These are phyloP conservation scores for Tetragnatha montana DNA, from an alignment of 2,888 invertebrate species.

Conservation along the genomic window DNA sequence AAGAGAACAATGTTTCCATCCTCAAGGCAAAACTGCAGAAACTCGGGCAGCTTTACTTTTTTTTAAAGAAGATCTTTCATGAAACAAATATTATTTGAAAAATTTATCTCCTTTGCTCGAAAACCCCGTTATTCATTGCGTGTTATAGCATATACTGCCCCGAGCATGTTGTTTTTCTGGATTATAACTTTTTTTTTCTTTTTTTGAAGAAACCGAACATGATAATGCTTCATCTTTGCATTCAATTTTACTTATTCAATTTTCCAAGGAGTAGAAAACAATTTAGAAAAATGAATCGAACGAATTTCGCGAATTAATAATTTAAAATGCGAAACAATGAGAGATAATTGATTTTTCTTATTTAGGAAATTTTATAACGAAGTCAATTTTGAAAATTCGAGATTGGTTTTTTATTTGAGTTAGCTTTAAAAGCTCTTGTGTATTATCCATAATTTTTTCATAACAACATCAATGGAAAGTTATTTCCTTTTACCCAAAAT, in stretches of 20 bases:
- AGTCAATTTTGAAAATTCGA: background rate
- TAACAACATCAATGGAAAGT: too few relatives aligned
- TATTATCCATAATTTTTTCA: too few relatives aligned
- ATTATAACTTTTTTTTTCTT: background rate
- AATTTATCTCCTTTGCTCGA: background rate
- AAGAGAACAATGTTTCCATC: background rate
- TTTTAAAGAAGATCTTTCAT: background rate
- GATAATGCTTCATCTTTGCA: background rate
- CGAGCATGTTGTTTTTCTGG: background rate
- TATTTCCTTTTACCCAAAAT: too few relatives aligned
- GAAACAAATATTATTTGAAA: background rate
- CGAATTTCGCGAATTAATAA: background rate
- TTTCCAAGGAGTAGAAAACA: background rate
- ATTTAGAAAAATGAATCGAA: background rate
- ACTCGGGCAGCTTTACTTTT: background rate
- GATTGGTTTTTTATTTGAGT: background rate
- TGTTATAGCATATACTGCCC: background rate
- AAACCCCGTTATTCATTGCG: background rate
- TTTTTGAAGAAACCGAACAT: background rate
- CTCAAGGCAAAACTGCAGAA: background rate
- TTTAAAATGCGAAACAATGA: background rate
- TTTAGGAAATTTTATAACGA: background rate
- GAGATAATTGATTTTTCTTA: background rate
- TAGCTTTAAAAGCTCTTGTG: too few relatives aligned
- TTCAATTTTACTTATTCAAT: background rate